Conservation (phyloP, 2,113 vertebrate genomes). For the Atherinomorus stipes region DNA sequence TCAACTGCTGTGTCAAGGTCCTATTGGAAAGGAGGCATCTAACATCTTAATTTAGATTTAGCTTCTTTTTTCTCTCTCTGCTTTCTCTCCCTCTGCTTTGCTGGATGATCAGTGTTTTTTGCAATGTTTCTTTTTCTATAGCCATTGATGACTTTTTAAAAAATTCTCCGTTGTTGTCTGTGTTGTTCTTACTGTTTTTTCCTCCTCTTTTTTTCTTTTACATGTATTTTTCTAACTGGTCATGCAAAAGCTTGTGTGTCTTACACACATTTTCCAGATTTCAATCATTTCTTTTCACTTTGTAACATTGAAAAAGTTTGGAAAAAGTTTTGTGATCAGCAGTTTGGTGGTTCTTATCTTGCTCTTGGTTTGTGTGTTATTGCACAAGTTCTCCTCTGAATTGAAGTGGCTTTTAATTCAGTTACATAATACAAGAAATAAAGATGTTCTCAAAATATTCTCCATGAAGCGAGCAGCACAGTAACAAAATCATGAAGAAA, state of each 20-base stretch:
- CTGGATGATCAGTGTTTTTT: conserved; percentile 47
- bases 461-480: too few relatives aligned
- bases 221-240: not conserved
- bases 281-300: not conserved
- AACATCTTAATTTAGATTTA: conserved; percentile 99
- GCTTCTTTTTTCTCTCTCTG: conserved; percentile 62
- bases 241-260: too few relatives aligned
- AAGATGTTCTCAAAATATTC: too few relatives aligned
- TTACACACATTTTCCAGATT: too few relatives aligned
- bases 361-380: too few relatives aligned
- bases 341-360: not conserved
- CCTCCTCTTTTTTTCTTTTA: not conserved
- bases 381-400: too few relatives aligned
- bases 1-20: conserved; percentile 99
- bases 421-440: too few relatives aligned
- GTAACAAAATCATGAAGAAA: too few relatives aligned
- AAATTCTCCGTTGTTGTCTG: not conserved
- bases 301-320: not conserved
- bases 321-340: not conserved
- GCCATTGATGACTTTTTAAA: not conserved
- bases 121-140: conserved; percentile 39
- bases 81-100: conserved; percentile 48
- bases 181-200: not conserved
- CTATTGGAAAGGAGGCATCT: conserved; percentile 98
- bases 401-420: too few relatives aligned